These are phyloP conservation scores for Acanthosepion lycidas DNA, from an alignment of 2,888 invertebrate species.

Conservation along the genomic window DNA sequence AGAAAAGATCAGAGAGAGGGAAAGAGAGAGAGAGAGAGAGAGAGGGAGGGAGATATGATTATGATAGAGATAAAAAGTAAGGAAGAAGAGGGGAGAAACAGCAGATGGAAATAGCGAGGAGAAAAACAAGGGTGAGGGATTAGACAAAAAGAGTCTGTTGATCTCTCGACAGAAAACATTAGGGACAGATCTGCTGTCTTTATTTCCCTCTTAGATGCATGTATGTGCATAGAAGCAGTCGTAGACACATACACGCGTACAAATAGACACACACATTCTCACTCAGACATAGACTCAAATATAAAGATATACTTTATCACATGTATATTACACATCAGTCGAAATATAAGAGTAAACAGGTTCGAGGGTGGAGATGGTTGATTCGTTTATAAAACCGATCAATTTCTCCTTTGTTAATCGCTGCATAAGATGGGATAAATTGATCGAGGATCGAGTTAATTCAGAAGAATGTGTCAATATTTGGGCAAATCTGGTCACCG, in stretches of 20 bases:
- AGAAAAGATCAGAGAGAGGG: neutral
- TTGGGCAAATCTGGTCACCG: neutral
- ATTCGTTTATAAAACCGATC: neutral
- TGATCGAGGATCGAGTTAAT: neutral
- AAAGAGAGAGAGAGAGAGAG: neutral
- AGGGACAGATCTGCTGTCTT: neutral
- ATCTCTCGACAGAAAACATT: neutral
- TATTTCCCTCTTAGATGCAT: neutral
- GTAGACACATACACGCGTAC: neutral
- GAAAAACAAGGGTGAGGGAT: neutral
- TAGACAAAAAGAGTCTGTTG: neutral
- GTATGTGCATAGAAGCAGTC: neutral
- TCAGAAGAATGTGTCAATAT: conserved; percentile 20
- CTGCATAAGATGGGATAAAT: neutral
- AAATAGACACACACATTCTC: neutral
- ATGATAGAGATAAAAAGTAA: neutral
- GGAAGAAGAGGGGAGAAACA: neutral
- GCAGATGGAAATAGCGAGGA: neutral
- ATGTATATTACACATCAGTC: neutral
- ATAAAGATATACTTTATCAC: neutral
- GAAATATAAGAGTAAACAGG: neutral
- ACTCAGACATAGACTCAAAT: neutral
- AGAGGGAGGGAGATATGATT: neutral
- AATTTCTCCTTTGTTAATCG: conserved; percentile 33
- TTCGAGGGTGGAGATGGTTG: neutral